These are phyloP conservation scores for Drosophila ohnishii DNA, from an alignment of 1,140 invertebrate genomes.

Conservation along the genomic window DNA sequence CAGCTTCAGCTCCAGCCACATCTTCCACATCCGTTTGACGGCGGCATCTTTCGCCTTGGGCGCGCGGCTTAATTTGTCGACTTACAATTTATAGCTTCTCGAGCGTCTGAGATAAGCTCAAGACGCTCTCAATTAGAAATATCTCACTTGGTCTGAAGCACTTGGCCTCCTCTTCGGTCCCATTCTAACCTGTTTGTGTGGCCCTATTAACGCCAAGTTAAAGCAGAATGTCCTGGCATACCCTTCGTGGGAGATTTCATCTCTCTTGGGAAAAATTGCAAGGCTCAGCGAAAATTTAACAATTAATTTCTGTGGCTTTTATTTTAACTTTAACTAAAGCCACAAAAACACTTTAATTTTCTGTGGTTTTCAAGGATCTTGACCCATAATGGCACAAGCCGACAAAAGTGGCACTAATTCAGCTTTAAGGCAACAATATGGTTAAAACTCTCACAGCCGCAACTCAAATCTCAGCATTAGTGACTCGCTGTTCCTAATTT, in stretches of 20 bases:
- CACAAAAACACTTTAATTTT: background rate
- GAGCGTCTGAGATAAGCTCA: conserved; percentile 14
- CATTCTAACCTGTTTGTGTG: background rate
- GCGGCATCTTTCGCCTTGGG: conserved; percentile 43
- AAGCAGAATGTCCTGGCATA: background rate
- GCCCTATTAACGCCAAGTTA: conserved; percentile 1
- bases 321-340: background rate
- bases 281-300: background rate
- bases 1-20: background rate
- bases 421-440: conserved; percentile 74
- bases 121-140: conserved; percentile 53
- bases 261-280: no score
- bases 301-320: background rate
- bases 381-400: conserved; percentile 30
- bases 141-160: conserved; percentile 11
- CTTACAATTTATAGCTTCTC: conserved; percentile 67
- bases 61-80: conserved; percentile 67
- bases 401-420: conserved; percentile 58
- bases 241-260: background rate
- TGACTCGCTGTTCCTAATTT: conserved; percentile 26
- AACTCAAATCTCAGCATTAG: conserved; percentile 63
- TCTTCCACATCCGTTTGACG: conserved; percentile 19
- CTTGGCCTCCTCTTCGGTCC: background rate
- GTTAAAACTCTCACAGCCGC: conserved; percentile 61
- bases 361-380: background rate